Conservation (phyloP, 2,888 invertebrate species). For the Acleris cristana region DNA sequence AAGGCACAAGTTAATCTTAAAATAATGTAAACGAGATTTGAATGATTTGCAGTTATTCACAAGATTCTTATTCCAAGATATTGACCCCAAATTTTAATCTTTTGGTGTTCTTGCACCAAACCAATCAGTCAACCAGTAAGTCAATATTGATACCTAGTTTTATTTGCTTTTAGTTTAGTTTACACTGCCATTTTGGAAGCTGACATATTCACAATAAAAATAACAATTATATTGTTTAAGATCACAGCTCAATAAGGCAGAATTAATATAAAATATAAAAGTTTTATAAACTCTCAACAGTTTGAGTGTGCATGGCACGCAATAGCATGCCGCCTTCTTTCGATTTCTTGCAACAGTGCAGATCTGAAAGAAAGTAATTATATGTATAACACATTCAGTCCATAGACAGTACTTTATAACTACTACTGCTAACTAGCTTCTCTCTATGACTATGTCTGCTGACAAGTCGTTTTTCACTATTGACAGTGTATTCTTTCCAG, state of each 20-base stretch:
- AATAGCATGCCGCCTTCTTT: constrained; percentile 81
- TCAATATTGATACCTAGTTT: background rate
- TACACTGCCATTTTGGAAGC: constrained; percentile 10
- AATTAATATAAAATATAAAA: constrained; percentile 45
- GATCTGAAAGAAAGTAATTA: constrained; percentile 80
- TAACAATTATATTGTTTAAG: constrained; percentile 50
- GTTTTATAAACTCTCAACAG: constrained; percentile 53
- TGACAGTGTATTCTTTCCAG: too few species aligned
- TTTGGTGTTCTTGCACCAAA: too few species aligned
- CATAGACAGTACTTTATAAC: too few species aligned
- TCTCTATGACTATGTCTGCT: too few species aligned
- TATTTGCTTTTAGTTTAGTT: constrained; percentile 6
- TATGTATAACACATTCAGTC: background rate
- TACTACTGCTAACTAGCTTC: too few species aligned
- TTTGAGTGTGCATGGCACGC: constrained; percentile 73
- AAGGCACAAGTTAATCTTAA: constrained; percentile 23
- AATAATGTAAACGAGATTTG: background rate
- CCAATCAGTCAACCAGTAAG: too few species aligned
- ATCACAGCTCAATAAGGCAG: constrained; percentile 78
- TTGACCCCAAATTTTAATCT: too few species aligned
- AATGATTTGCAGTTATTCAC: too few species aligned
- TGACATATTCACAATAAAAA: constrained; percentile 32
- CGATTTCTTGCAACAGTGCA: constrained; percentile 90
- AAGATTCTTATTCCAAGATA: too few species aligned
- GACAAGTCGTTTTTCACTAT: too few species aligned